A percentile compares a stretch with the other conserved stretches of the same genome.
Conservation (phyloP, 2,888 invertebrate genomes). For the Ichneumon xanthorius region DNA sequence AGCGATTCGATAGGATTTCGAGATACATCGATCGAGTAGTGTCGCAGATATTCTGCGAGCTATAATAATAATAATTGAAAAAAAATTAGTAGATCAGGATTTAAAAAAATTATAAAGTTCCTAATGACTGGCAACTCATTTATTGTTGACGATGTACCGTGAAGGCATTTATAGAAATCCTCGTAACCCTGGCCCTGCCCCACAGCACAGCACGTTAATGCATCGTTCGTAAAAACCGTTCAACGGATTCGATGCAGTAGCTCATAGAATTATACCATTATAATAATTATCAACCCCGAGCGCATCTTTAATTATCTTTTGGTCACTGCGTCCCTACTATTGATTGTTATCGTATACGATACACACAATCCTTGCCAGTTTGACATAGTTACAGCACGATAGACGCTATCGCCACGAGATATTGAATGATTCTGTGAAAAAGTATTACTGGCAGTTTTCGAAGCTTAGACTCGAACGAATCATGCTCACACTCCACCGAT, state of each 20-base stretch:
- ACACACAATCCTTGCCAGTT: slow-evolving; percentile 49
- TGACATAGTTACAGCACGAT: slow-evolving; percentile 64
- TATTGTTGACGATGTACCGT: slow-evolving; percentile 43
- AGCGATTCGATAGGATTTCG: slow-evolving; percentile 11
- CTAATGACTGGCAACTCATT: slow-evolving; percentile 49
- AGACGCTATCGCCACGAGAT: slow-evolving; percentile 60
- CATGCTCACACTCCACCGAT: slow-evolving; percentile 41
- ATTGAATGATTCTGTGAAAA: slow-evolving; percentile 78
- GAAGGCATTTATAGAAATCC: slow-evolving; percentile 41
- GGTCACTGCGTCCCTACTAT: slow-evolving; percentile 51
- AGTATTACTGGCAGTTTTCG: slow-evolving; percentile 76
- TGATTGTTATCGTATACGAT: slow-evolving; percentile 22
- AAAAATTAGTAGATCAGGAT: slow-evolving; percentile 65
- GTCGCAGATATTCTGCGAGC: neutral
- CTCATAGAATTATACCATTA: slow-evolving; percentile 36
- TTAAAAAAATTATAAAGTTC: slow-evolving; percentile 43
- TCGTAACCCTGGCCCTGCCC: slow-evolving; percentile 15
- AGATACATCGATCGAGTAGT: neutral
- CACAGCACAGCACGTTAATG: slow-evolving; percentile 65
- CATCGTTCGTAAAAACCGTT: slow-evolving; percentile 58
- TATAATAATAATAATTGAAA: neutral
- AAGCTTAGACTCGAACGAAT: slow-evolving; percentile 44
- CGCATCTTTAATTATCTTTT: slow-evolving; percentile 56
- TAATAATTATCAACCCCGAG: slow-evolving; percentile 48
- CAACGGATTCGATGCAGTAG: slow-evolving; percentile 58